Conservation (phyloP, 2,888 invertebrate genomes). For the Chymomyza fuscimana region DNA sequence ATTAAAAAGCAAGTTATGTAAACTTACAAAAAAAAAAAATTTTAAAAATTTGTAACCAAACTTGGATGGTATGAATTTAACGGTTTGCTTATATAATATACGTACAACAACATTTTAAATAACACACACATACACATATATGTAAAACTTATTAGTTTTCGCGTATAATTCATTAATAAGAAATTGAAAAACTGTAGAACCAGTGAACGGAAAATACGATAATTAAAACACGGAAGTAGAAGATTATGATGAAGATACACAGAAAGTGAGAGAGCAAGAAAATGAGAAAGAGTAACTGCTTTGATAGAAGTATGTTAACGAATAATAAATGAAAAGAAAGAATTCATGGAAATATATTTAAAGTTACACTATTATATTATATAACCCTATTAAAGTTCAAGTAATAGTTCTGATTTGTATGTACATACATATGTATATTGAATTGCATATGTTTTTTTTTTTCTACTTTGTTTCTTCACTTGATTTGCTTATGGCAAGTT, state of each 20-base stretch:
- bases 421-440: neutral
- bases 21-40: slow-evolving; percentile 25
- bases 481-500: neutral
- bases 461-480: neutral
- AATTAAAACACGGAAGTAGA: too few relatives aligned
- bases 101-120: slow-evolving; percentile 10
- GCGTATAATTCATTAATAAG: slow-evolving; percentile 2
- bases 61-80: slow-evolving; percentile 69
- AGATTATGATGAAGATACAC: neutral
- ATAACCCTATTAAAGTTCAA: neutral
- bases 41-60: slow-evolving; percentile 42
- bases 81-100: slow-evolving; percentile 64
- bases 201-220: neutral
- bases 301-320: slow-evolving; percentile 66
- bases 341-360: slow-evolving; percentile 34
- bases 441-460: neutral
- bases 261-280: slow-evolving; percentile 36
- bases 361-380: neutral
- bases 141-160: slow-evolving; percentile 1
- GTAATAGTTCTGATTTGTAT: neutral
- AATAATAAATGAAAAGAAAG: slow-evolving; percentile 24
- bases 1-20: neutral
- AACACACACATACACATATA: slow-evolving; percentile 16
- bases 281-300: slow-evolving; percentile 52
- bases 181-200: neutral